phyloP scores from a whole-genome alignment of 2,888 invertebrate species.

The Steinernema carpocapsae region DNA sequence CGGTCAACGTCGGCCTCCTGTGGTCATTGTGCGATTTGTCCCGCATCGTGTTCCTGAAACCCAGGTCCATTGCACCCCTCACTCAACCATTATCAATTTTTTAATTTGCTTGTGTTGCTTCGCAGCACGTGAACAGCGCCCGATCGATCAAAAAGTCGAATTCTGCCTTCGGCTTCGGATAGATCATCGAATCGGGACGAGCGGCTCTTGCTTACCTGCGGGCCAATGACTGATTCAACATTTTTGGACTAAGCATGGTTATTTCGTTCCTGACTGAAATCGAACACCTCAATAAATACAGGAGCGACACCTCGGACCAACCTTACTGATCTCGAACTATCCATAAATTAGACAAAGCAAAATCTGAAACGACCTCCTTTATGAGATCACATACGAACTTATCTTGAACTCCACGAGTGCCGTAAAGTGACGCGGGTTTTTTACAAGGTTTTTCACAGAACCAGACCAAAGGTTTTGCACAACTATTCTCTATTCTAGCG shows the following conservation, averaged over 20 bases:
- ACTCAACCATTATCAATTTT: background rate
- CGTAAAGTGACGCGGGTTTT: background rate
- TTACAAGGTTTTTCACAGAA: too few relatives aligned
- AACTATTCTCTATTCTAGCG: too few relatives aligned
- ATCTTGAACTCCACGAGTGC: background rate
- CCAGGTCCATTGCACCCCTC: too few relatives aligned
- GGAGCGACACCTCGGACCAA: background rate
- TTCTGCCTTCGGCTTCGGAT: background rate
- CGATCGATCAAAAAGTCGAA: constrained; percentile 28
- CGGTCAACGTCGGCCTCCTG: constrained; percentile 2
- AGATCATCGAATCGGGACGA: background rate
- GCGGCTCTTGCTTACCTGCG: constrained; percentile 20
- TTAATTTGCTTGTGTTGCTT: constrained; percentile 15
- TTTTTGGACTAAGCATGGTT: constrained; percentile 30
- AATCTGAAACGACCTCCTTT: constrained; percentile 2
- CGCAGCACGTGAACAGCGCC: background rate
- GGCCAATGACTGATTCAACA: constrained; percentile 24
- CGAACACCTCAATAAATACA: background rate
- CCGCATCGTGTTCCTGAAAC: constrained; percentile 27
- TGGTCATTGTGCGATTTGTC: constrained; percentile 11
- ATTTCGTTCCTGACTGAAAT: background rate
- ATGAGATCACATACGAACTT: background rate
- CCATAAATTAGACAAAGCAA: background rate
- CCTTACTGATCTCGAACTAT: background rate
- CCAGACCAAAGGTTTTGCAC: background rate